A percentile compares a stretch with the other conserved stretches of the same genome.
phyloP scores from a whole-genome alignment of 2,888 invertebrate genomes.

The Drosophila testacea region DNA sequence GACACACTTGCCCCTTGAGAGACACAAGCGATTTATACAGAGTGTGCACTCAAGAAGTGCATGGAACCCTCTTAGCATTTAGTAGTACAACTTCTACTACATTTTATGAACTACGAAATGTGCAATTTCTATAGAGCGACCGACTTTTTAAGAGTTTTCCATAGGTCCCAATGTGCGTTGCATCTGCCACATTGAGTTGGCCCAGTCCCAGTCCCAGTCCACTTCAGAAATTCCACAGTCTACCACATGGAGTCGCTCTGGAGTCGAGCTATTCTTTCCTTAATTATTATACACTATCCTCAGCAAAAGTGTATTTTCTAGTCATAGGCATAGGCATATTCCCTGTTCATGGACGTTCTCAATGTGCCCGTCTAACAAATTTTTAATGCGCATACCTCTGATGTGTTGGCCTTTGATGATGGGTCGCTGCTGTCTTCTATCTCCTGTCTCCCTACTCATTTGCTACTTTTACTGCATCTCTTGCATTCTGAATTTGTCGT shows the following conservation, averaged over 20 bases:
- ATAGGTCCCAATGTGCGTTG: slow-evolving; percentile 72
- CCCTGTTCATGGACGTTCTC: slow-evolving; percentile 34
- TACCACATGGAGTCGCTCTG: slow-evolving; percentile 71
- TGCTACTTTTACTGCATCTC: slow-evolving; percentile 9
- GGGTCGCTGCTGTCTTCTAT: slow-evolving; percentile 11
- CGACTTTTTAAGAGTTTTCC: slow-evolving; percentile 70
- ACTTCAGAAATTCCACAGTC: slow-evolving; percentile 72
- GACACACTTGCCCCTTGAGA: slow-evolving; percentile 44
- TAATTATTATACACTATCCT: slow-evolving; percentile 28
- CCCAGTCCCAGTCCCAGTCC: slow-evolving; percentile 62
- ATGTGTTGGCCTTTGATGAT: slow-evolving; percentile 71
- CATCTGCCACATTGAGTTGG: slow-evolving; percentile 64
- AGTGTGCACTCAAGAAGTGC: slow-evolving; percentile 48
- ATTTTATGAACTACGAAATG: slow-evolving; percentile 78
- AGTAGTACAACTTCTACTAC: slow-evolving; percentile 6
- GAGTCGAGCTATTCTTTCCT: slow-evolving; percentile 41
- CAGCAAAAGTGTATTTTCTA: slow-evolving; percentile 1
- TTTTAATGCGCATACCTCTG: slow-evolving; percentile 70
- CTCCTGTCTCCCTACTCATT: neutral
- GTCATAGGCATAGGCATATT: slow-evolving; percentile 12
- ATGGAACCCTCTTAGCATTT: slow-evolving; percentile 25
- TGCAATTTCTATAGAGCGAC: slow-evolving; percentile 68
- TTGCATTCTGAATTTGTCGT: slow-evolving; percentile 28
- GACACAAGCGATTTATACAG: slow-evolving; percentile 35
- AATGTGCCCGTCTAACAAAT: slow-evolving; percentile 52